Percentiles rank a stretch among this genome's conserved stretches.
Conservation (phyloP, 2,888 invertebrate species). For the Lasioglossum lativentre region DNA sequence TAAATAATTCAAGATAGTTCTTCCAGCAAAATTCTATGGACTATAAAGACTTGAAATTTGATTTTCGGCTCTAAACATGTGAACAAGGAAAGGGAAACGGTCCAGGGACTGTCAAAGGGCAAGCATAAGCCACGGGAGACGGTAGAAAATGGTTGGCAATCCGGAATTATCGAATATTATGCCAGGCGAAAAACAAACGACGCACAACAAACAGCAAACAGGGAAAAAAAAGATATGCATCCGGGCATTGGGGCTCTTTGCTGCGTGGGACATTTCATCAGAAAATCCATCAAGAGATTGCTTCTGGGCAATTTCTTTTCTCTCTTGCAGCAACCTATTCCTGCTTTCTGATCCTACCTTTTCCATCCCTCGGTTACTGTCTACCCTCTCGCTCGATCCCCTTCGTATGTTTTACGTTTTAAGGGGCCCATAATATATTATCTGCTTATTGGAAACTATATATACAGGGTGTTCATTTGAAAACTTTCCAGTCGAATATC, state of each 20-base stretch:
- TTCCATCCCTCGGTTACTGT: not conserved
- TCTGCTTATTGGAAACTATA: no score
- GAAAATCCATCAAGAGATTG: conserved; percentile 66
- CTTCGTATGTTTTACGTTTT: not conserved
- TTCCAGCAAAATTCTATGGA: no score
- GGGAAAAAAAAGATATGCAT: conserved; percentile 47
- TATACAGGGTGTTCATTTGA: no score
- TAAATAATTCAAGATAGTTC: no score
- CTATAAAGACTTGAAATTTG: no score
- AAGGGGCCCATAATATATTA: not conserved
- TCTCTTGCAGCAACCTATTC: conserved; percentile 33
- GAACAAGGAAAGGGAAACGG: not conserved
- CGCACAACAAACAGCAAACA: not conserved
- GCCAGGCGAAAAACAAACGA: not conserved
- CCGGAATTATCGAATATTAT: conserved; percentile 57
- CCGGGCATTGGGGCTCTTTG: conserved; percentile 37
- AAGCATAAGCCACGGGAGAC: not conserved
- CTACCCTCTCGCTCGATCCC: not conserved
- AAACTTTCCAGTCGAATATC: no score
- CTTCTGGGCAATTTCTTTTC: conserved; percentile 65
- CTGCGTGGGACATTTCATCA: conserved; percentile 64
- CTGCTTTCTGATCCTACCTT: not conserved
- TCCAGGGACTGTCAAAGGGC: not conserved
- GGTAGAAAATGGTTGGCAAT: conserved; percentile 44
- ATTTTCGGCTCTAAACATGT: not conserved